Percentiles rank a stretch among this genome's conserved stretches.
Evolutionary conservation across 2,888 invertebrate genomes (phyloP).

Genomic region (Drosophila prolongata): DNA sequence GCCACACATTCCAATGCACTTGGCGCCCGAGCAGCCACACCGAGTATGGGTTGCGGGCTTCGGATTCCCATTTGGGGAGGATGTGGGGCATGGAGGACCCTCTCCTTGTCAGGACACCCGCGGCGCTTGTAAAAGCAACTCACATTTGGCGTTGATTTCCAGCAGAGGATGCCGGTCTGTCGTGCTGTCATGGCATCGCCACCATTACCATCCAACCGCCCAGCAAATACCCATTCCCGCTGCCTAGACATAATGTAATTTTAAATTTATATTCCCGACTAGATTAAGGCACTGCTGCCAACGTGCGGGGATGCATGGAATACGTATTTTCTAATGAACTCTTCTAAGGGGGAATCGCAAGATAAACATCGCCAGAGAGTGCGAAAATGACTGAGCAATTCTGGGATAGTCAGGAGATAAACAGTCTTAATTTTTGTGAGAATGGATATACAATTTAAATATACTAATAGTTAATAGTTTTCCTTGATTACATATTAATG

Average conservation of each 20-base stretch:
- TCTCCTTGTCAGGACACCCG: constrained; percentile 56
- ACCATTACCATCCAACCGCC: neutral
- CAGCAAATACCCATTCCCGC: constrained; percentile 15
- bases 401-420: neutral
- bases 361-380: constrained; percentile 4
- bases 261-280: constrained; percentile 43
- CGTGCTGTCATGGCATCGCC: constrained; percentile 40
- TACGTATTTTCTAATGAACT: constrained; percentile 39
- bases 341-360: constrained; percentile 3
- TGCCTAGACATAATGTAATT: constrained; percentile 36
- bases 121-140: constrained; percentile 71
- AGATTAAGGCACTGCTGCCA: constrained; percentile 44
- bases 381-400: constrained; percentile 5
- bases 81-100: neutral
- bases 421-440: neutral
- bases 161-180: constrained; percentile 35
- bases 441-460: neutral
- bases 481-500: too few species aligned
- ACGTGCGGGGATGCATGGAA: constrained; percentile 34
- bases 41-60: constrained; percentile 17
- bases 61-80: constrained; percentile 18
- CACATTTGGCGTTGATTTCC: constrained; percentile 54
- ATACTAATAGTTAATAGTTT: neutral
- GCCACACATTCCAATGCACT: constrained; percentile 80
- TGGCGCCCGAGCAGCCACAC: constrained; percentile 47